phyloP scores from a whole-genome alignment of 2,888 invertebrate genomes.

The Daptonema setosum region DNA sequence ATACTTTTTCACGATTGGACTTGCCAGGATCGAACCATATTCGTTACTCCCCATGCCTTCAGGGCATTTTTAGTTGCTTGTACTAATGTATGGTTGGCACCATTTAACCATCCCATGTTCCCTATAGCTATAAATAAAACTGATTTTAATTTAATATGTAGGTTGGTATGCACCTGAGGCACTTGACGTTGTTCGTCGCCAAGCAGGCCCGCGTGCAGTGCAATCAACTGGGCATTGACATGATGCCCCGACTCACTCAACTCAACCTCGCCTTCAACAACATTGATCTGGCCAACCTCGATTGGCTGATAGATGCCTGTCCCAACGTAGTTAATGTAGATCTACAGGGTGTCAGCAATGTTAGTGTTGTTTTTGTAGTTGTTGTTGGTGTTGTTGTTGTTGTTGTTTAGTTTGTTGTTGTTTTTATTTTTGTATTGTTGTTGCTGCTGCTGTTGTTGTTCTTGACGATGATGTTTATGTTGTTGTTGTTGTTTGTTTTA shows the following conservation, averaged over 20 bases:
- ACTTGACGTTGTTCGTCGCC: no score
- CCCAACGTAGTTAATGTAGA: neutral
- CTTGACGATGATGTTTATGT: neutral
- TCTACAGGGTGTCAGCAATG: neutral
- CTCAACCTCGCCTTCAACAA: slow-evolving; percentile 3
- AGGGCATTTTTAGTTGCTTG: no score
- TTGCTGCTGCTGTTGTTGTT: neutral
- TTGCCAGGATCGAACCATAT: no score
- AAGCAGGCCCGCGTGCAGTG: no score
- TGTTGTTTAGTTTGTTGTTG: neutral
- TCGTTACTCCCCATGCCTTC: no score
- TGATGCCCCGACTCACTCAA: neutral
- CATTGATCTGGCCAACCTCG: neutral
- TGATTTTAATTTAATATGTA: no score
- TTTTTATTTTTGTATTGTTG: neutral
- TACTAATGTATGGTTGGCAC: no score
- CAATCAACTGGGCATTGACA: neutral
- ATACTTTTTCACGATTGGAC: no score
- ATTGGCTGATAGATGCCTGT: neutral
- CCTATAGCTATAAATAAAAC: no score
- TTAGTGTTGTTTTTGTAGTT: neutral
- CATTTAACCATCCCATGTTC: no score
- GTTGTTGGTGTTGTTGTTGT: neutral
- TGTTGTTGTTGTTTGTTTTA: neutral
- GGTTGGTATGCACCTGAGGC: no score